These are phyloP conservation scores for Phaedon cochleariae DNA, from an alignment of 2,888 invertebrate genomes.

Conservation along the genomic window DNA sequence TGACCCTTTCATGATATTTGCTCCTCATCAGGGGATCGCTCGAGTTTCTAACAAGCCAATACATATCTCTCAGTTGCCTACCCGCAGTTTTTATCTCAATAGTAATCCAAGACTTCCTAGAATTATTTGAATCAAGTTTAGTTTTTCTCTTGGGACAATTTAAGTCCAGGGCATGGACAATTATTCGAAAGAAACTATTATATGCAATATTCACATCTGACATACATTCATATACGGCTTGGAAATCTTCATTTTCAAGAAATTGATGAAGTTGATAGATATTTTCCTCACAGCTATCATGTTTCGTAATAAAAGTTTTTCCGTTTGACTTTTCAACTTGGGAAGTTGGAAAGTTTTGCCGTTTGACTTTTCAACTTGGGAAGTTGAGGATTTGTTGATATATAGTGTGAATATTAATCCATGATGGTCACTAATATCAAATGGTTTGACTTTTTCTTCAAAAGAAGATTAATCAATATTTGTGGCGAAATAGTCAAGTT, in stretches of 20 bases:
- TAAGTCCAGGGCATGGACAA: not conserved
- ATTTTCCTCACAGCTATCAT: not conserved
- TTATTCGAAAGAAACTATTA: no score
- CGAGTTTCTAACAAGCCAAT: not conserved
- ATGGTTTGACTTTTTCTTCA: no score
- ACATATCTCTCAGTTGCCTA: not conserved
- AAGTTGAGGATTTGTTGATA: not conserved
- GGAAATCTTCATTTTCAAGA: not conserved
- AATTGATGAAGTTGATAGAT: not conserved
- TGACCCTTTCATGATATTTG: not conserved
- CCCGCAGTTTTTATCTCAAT: not conserved
- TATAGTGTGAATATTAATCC: not conserved
- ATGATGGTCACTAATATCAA: slow-evolving; percentile 12
- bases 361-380: not conserved
- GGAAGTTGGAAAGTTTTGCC: no score
- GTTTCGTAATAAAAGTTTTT: no score
- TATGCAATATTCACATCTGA: no score
- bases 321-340: no score
- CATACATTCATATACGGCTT: no score
- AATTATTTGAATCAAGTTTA: not conserved
- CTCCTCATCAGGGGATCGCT: not conserved
- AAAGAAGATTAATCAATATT: slow-evolving; percentile 3
- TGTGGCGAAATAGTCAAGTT: slow-evolving; percentile 4
- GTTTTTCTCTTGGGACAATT: not conserved
- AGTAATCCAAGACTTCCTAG: not conserved